Evolutionary conservation across 1,140 invertebrate species (phyloP), one percentile per base, ranked within the genome.

Genomic region (Calycopis cecrops): DNA sequence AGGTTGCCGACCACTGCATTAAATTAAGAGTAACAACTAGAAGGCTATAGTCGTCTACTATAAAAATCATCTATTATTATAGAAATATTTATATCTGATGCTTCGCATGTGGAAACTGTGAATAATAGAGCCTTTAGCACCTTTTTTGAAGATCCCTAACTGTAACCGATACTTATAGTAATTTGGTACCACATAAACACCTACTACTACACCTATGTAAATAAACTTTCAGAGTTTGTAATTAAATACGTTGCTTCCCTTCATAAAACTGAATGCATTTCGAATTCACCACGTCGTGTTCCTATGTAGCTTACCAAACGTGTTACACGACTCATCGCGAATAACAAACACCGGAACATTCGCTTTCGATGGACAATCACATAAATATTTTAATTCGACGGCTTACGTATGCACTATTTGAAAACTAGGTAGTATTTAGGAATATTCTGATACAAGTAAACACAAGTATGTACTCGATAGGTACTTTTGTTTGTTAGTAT

Each of bases 261-360:
- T 48, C 44, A 48, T 48, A 48, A 48, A 48, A 48, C 17, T n/a
- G n/a, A 51, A 51, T 51, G 34, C n/a, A 17, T 35, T 16, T 17
- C 12, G 8, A 51, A 51, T 35, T 35, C 37, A 17, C 34, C 28
- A 9, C 49, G 49, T 51, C 12, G 21, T 34, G 48, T 50, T 28
- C 34, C 42, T 42, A 47, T 54, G 42, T 42, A 44, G 33, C 52
- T 17, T 28, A 8, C 52, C 40, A 11, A 48, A 53, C 73, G 67
- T 73, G 79, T 78, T 72, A 76, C 59, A 60, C 62, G 62, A 71
- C 59, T 51, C 67, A 66, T 66, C 60, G 65, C 65, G 79, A 76
- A 81, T 84, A 76, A 78, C 76, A 85, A 85, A 76, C 75, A 77
- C 71, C 72, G 70, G 72, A 79, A 79, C 75, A 65, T 80, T 85